Base-by-base conservation (phyloP, 2,797 vertebrate genomes). In the Pangasius djambal region DNA sequence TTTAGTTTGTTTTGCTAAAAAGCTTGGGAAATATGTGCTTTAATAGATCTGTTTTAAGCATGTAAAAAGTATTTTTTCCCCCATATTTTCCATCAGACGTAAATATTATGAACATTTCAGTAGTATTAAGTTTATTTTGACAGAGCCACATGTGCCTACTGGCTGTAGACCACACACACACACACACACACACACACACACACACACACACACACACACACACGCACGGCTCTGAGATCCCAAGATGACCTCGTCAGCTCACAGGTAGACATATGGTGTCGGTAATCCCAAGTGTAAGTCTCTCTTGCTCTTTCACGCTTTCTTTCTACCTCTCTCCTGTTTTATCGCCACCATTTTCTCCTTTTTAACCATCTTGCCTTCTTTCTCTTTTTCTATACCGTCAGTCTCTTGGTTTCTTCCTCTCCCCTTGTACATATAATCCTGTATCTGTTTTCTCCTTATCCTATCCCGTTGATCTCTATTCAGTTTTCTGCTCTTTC, bases 211-310 rank as follows among this genome's bases (percentile, higher is more conserved):
- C 65, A 81, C 74, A 78, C 50, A 78, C 34, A 83, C 25, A 82
- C 83, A 31, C 77, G 72, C 44, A 61, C n/a, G 78, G 4, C 18
- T 59, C 55, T 37, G 55, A 59, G 55, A 75, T 48, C 22, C 40
- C 50, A 44, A n/a, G 34, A 55, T 61, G 81, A 61, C 55, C 87
- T 82, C 0, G 70, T 88, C 57, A 50, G n/a, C 79, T 77, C 48
- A 22, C 72, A 65, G 72, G 40, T 88, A 70, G 52, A 77, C 87
- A 88, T 88, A 88, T 88, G 87, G 57, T 52, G n/a, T 77, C 16
- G 3, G 22, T 88, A 88, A 88, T 77, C 87, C 48, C 37, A 55
- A 59, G 55, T 50, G 48, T 81, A 77, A 83, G 31, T 87, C 67
- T 69, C 57, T 52, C 59, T 65, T 67, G 50, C 74, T 61, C 37